Evolutionary conservation across 2,113 vertebrate species (phyloP).

Genomic region (Pungitius pungitius): DNA sequence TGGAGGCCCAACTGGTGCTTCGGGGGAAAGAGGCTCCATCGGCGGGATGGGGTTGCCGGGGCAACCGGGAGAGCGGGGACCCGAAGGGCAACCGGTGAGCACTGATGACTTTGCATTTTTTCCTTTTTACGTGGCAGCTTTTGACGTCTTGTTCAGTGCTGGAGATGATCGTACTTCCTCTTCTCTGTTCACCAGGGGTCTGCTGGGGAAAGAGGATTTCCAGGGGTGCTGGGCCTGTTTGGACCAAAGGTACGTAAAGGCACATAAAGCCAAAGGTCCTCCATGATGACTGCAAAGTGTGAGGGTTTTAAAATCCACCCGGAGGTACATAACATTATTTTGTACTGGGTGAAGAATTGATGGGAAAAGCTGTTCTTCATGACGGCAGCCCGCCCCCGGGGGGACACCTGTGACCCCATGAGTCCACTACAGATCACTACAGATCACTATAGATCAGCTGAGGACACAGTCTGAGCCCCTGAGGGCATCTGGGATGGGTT

Average conservation of each 20-base stretch:
- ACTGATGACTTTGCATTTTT: background rate
- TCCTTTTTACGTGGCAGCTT: background rate
- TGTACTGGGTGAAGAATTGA: slow-evolving; percentile 28
- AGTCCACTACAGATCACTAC: slow-evolving; percentile 23
- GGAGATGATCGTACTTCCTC: background rate
- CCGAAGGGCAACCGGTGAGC: slow-evolving; percentile 91
- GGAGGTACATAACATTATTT: slow-evolving; percentile 15
- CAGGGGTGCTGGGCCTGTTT: slow-evolving; percentile 89
- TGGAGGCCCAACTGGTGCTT: slow-evolving; percentile 85
- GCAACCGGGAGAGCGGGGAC: slow-evolving; percentile 84
- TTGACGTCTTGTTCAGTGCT: background rate
- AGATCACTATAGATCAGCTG: slow-evolving; percentile 56
- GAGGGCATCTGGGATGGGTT: too few species aligned
- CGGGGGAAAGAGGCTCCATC: slow-evolving; percentile 86
- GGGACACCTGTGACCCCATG: slow-evolving; percentile 37
- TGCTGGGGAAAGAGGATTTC: slow-evolving; percentile 87
- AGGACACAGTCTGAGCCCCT: slow-evolving; percentile 43
- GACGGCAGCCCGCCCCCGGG: slow-evolving; percentile 30
- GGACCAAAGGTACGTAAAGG: slow-evolving; percentile 93
- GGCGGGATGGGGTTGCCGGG: slow-evolving; percentile 88
- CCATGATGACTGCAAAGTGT: too few species aligned
- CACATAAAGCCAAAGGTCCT: background rate
- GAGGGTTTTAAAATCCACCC: slow-evolving; percentile 11
- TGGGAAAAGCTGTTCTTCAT: slow-evolving; percentile 35
- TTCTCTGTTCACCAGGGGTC: slow-evolving; percentile 83